Base-by-base conservation (phyloP, 2,888 invertebrate species). In the Ormyrus thymus region DNA sequence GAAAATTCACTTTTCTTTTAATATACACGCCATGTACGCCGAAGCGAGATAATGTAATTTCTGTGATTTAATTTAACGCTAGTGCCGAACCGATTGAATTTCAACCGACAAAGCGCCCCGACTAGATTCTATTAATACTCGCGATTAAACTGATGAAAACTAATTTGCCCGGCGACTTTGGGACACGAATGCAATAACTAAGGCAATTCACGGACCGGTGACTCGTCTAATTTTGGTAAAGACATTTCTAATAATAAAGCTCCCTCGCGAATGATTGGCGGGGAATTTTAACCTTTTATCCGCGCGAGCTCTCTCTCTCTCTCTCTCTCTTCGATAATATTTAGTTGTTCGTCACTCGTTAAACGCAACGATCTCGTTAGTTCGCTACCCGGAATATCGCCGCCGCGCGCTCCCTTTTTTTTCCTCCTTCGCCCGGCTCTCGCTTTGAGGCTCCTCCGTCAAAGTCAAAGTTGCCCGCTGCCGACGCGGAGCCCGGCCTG, bases 61-160 rank as follows among this genome's bases (percentile, higher is more conserved):
- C 81, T 81, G 83, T 84, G 87, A 87, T 88, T 88, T 88, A 88
- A 88, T 88, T 87, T 87, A 87, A 85, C 83, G 85, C 85, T 82
- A 82, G 82, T 81, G 84, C 83, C 84, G 85, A 82, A 83, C 82
- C 87, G 86, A 88, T 87, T 87, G 84, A 87, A 87, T 88, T 85
- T 85, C 81, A 85, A 86, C 86, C 86, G 87, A 87, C 86, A 86
- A 86, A 86, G 84, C 81, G 81, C 80, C 78, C 11, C 84, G 81
- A 84, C 85, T 85, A 84, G 86, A 88, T 88, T 87, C 85, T 86
- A 88, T 88, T 87, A 88, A 89, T 88, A 85, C 86, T 82, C 83
- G 80, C 87, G 87, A 89, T 89, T 88, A 88, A 88, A 88, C 86
- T 87, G 86, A 86, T 86, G 87, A 88, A 87, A 89, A 88, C 88